phyloP scores from a whole-genome alignment of 2,113 vertebrate genomes.

The Burhinus bistriatus region DNA sequence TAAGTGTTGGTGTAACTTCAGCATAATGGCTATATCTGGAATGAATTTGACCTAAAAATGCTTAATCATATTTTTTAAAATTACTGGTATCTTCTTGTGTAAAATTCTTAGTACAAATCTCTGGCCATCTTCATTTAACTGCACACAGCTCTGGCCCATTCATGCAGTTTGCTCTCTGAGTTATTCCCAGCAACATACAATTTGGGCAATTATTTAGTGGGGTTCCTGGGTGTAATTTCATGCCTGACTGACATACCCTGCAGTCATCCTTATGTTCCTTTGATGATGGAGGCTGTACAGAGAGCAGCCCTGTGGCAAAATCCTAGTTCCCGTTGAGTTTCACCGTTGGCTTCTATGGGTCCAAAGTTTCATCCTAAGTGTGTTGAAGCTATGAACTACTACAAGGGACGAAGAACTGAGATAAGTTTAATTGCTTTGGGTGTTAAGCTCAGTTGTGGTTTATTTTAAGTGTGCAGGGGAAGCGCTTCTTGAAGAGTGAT shows the following conservation, averaged over 20 bases:
- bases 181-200: not conserved
- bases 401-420: not conserved
- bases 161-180: not conserved
- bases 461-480: not conserved
- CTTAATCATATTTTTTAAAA: not conserved
- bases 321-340: not conserved
- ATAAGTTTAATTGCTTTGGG: conserved; percentile 33
- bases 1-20: not conserved
- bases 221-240: conserved; percentile 34
- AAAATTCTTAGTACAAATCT: not conserved
- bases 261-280: conserved; percentile 20
- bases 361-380: not conserved
- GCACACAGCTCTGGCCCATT: not conserved
- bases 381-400: not conserved
- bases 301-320: not conserved
- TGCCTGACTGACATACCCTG: conserved; percentile 7
- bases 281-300: not conserved
- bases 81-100: not conserved
- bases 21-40: not conserved
- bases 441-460: conserved; percentile 21
- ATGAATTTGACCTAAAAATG: not conserved
- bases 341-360: not conserved
- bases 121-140: not conserved
- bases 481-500: not conserved
- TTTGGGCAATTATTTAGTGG: conserved; percentile 34